Base-by-base conservation (phyloP, 2,797 vertebrate genomes). In the Forpus xanthops region DNA sequence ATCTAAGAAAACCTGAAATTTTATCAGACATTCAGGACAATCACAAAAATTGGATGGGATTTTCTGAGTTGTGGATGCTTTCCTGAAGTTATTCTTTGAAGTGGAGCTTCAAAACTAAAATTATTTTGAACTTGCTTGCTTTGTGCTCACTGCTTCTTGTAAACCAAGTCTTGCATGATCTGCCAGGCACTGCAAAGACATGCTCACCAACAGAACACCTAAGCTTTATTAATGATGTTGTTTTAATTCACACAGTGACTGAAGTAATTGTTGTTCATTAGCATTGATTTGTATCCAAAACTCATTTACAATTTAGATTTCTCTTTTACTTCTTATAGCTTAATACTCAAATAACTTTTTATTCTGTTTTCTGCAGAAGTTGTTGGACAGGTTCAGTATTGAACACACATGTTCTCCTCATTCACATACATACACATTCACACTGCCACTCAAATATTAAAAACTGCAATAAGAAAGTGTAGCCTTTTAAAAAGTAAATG, bases 61-160 rank as follows among this genome's bases (percentile, higher is more conserved):
- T 95, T 98, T 97, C 96, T 91, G 96, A 96, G 94, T 94, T 96
- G 85, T 96, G 80, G 91, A 90, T 95, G 96, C 97, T 96, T 97
- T 96, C 80, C 96, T 95, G 96, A 97, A 97, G 94, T 97, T 98
- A 98, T 97, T 98, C 97, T 98, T 98, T 98, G 97, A 98, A 98
- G 97, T 95, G 64, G 56, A 96, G 89, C 97, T 98, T 98, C 89
- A 97, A 90, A 95, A 92, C 55, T 58, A 93, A 96, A 95, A 71
- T 87, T 62, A 80, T 96, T 96, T 73, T 28, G 68, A 85, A 84
- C n/a, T 77, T 94, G 71, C 19, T 96, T 96, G 35, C 60, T 96
- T 94, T 90, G 39, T 96, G 66, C 52, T 97, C 81, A 15, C 68
- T 85, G 53, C 71, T 94, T 86, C 33, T 94, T 27, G 75, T 93